phyloP scores from a whole-genome alignment of 2,888 invertebrate genomes.

The Dexiosoma caninum region DNA sequence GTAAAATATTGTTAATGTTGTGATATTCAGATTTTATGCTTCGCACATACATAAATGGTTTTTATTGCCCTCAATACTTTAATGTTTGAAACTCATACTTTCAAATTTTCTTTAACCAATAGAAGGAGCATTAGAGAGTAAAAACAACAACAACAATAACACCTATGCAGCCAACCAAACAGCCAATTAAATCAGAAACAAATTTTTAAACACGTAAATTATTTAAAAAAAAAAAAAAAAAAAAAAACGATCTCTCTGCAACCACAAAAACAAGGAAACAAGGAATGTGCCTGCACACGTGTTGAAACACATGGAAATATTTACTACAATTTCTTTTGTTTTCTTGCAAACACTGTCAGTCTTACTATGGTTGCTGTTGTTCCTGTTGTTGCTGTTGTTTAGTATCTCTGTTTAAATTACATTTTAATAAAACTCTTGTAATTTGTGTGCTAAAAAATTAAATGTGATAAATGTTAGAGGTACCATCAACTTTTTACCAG shows the following conservation, averaged over 20 bases:
- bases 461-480: conserved; percentile 10
- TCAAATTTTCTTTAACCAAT: conserved; percentile 37
- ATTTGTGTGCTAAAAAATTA: conserved; percentile 18
- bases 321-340: too few species aligned
- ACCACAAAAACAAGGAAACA: conserved; percentile 22
- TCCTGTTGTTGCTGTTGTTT: neutral
- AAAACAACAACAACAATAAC: too few species aligned
- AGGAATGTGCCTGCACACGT: conserved; percentile 9
- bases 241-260: neutral
- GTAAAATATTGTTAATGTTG: neutral
- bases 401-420: conserved; percentile 44
- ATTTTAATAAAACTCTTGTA: conserved; percentile 53
- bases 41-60: conserved; percentile 33
- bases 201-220: conserved; percentile 8
- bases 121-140: neutral
- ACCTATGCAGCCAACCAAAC: neutral
- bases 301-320: too few species aligned
- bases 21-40: conserved; percentile 34
- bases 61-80: conserved; percentile 46
- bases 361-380: neutral
- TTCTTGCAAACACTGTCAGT: too few species aligned
- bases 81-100: conserved; percentile 53
- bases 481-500: conserved; percentile 5
- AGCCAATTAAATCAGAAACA: conserved; percentile 9
- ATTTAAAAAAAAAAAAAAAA: neutral